Conservation (phyloP, 2,888 invertebrate genomes). For the Pollenia angustigena region DNA sequence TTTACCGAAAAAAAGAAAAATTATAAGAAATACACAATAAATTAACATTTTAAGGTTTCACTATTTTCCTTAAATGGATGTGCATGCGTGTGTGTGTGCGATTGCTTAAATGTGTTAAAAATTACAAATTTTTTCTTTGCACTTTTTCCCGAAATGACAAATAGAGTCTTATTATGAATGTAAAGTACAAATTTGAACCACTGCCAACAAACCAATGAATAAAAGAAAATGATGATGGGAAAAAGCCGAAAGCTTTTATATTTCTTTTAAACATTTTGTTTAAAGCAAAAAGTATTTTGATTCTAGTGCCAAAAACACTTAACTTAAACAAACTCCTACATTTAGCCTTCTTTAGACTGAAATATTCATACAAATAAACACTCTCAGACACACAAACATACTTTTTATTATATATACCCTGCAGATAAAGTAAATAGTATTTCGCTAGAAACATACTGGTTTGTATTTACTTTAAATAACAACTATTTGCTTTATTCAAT, state of each 20-base stretch:
- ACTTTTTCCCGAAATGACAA: slow-evolving; percentile 64
- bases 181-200: slow-evolving; percentile 73
- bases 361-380: neutral
- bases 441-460: too few species aligned
- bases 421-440: too few species aligned
- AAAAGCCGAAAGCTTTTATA: slow-evolving; percentile 53
- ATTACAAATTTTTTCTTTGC: slow-evolving; percentile 46
- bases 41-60: neutral
- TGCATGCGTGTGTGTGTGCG: neutral
- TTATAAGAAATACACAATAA: neutral
- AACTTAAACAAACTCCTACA: slow-evolving; percentile 73
- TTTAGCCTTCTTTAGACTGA: slow-evolving; percentile 61
- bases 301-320: slow-evolving; percentile 72
- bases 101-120: slow-evolving; percentile 53
- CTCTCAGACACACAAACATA: slow-evolving; percentile 5
- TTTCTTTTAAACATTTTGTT: slow-evolving; percentile 61
- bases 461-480: too few species aligned
- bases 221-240: slow-evolving; percentile 14
- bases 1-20: neutral
- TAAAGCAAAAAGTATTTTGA: slow-evolving; percentile 69
- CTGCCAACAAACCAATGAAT: slow-evolving; percentile 63
- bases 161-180: slow-evolving; percentile 72
- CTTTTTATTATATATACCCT: too few species aligned
- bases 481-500: too few species aligned
- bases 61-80: neutral